These are phyloP conservation scores for Lycocorax pyrrhopterus DNA, from an alignment of 2,113 vertebrate species.

Conservation along the genomic window DNA sequence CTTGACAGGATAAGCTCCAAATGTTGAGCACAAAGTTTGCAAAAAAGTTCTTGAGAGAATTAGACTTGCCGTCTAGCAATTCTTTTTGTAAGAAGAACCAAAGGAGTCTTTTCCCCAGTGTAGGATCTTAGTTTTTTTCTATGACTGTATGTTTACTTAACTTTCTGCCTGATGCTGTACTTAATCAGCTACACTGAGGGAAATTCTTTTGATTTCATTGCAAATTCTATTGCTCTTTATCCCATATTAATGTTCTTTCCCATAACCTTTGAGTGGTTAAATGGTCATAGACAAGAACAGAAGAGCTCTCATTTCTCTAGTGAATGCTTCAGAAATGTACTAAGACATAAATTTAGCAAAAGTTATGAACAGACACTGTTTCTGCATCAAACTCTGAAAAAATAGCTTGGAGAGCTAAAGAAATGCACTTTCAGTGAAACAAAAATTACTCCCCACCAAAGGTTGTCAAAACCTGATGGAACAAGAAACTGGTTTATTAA, in stretches of 20 bases:
- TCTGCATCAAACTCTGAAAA: not conserved
- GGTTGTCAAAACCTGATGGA: not conserved
- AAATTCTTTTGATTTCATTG: slow-evolving; percentile 63
- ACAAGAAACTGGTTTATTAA: not conserved
- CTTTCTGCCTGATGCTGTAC: slow-evolving; percentile 49
- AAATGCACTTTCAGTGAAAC: not conserved
- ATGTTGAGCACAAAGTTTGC: not conserved
- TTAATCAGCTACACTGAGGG: slow-evolving; percentile 57
- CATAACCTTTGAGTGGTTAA: slow-evolving; percentile 65
- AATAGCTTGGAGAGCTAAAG: not conserved
- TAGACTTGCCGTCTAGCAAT: not conserved
- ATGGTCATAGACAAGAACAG: slow-evolving; percentile 38
- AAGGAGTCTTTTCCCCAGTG: not conserved
- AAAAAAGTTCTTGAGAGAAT: slow-evolving; percentile 22
- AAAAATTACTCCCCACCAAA: not conserved
- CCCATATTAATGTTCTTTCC: slow-evolving; percentile 59
- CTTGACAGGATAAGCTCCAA: slow-evolving; percentile 27
- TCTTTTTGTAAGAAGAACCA: not conserved
- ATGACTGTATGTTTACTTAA: slow-evolving; percentile 61
- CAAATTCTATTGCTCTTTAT: slow-evolving; percentile 52
- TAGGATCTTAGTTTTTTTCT: slow-evolving; percentile 13
- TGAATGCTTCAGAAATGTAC: slow-evolving; percentile 37
- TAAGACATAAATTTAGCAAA: slow-evolving; percentile 43
- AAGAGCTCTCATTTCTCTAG: slow-evolving; percentile 43
- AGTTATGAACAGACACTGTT: not conserved